phyloP scores from a whole-genome alignment of 2,888 invertebrate genomes.

The Drosophila birchii region DNA sequence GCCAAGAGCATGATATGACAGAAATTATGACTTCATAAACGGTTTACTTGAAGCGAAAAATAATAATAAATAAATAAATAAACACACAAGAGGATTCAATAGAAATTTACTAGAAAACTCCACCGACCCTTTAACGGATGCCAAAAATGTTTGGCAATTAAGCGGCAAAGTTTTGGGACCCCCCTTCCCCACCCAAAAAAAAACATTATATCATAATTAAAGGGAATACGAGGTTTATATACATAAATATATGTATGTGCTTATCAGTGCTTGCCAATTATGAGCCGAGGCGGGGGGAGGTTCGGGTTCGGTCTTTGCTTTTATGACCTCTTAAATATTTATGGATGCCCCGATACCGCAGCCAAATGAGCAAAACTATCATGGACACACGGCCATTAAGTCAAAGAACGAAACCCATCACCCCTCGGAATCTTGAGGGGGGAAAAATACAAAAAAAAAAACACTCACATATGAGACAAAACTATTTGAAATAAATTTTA shows the following conservation, averaged over 20 bases:
- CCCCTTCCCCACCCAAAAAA: not conserved
- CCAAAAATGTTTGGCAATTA: slow-evolving; percentile 47
- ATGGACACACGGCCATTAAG: slow-evolving; percentile 10
- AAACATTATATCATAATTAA: slow-evolving; percentile 75
- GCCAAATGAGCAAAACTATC: slow-evolving; percentile 45
- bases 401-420: slow-evolving; percentile 3
- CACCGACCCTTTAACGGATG: not conserved
- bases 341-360: slow-evolving; percentile 45
- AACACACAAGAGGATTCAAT: slow-evolving; percentile 37
- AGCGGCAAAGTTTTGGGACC: slow-evolving; percentile 28
- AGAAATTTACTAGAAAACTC: slow-evolving; percentile 35
- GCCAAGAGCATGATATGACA: slow-evolving; percentile 68
- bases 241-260: slow-evolving; percentile 8
- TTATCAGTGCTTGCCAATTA: slow-evolving; percentile 79
- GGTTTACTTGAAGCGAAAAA: slow-evolving; percentile 28
- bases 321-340: slow-evolving; percentile 77
- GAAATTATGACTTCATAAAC: slow-evolving; percentile 77
- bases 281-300: slow-evolving; percentile 47
- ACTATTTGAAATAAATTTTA: slow-evolving; percentile 50
- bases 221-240: slow-evolving; percentile 9
- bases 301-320: slow-evolving; percentile 32
- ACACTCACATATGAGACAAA: slow-evolving; percentile 1
- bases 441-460: slow-evolving; percentile 4
- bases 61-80: slow-evolving; percentile 18
- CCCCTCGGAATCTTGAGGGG: not conserved